Evolutionary conservation across 1,140 invertebrate species (phyloP), one percentile per base, ranked within the genome.

Genomic region (Aphis gossypii): DNA sequence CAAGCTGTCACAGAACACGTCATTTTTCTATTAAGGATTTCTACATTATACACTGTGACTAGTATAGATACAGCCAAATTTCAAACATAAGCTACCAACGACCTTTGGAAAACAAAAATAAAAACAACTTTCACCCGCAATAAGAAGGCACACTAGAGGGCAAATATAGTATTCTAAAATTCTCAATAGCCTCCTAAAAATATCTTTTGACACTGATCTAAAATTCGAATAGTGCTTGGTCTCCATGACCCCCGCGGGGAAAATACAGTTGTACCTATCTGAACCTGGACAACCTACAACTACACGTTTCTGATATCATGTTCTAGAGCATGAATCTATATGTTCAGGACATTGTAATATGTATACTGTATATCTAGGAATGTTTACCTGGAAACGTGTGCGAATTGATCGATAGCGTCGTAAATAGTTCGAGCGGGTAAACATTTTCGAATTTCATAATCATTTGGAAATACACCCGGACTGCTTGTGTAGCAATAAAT

Each of bases 101-200:
- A n/a, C 60, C 60, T n/a, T n/a, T 76, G 14, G 14, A 76, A 76
- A n/a, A 76, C 60, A 76, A 60, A 76, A 68, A 18, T 14, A n/a
- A 68, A n/a, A 76, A 76, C 30, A 76, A 76, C 60, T 76, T 76
- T 76, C 60, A 76, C 60, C 30, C n/a, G 4, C 18, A 14, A 76
- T n/a, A 14, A 0, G 30, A n/a, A 18, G 30, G 7, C 14, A 20
- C 60, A 76, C 60, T 76, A 76, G 60, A n/a, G 14, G 30, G 60
- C 60, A 76, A 30, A 76, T 35, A 76, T n/a, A n/a, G 60, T 76
- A n/a, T 76, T 76, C 60, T 76, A n/a, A 76, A 76, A 76, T n/a
- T n/a, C n/a, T n/a, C 30, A 76, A 76, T 76, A 14, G 14, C 14
- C 60, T 76, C 30, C n/a, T n/a, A 76, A 76, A 76, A 68, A 68